Evolutionary conservation across 2,888 invertebrate genomes (phyloP).

Genomic region (Lissonota sp.): DNA sequence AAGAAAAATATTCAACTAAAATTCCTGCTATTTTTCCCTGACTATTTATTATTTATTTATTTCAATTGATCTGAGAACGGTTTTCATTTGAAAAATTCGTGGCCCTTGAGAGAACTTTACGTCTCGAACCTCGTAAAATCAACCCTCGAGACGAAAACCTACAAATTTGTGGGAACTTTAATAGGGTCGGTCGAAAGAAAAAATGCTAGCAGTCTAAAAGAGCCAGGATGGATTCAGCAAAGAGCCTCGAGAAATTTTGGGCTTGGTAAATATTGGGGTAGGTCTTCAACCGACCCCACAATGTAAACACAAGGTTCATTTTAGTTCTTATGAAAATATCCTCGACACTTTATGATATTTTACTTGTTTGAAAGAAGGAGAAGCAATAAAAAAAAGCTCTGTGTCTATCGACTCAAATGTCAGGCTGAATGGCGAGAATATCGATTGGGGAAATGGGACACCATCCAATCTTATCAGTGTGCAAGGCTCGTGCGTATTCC

Average conservation of each 20-base stretch:
- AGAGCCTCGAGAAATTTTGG: conserved; percentile 63
- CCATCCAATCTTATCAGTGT: conserved; percentile 52
- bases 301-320: conserved; percentile 66
- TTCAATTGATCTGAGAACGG: not conserved
- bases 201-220: conserved; percentile 70
- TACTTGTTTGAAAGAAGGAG: conserved; percentile 1
- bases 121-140: conserved; percentile 24
- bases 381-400: not conserved
- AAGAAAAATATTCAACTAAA: not conserved
- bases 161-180: conserved; percentile 39
- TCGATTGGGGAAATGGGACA: conserved; percentile 55
- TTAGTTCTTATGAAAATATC: conserved; percentile 12
- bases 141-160: conserved; percentile 4
- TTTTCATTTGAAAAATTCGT: not conserved
- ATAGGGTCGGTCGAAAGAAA: not conserved
- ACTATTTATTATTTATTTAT: not conserved
- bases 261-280: conserved; percentile 75
- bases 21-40: not conserved
- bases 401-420: conserved; percentile 15
- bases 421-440: conserved; percentile 21
- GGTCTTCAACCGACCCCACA: conserved; percentile 40
- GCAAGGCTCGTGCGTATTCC: conserved; percentile 31
- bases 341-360: not conserved
- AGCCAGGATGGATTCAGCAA: conserved; percentile 36
- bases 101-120: not conserved